Evolutionary conservation across 2,797 vertebrate genomes (phyloP).

Genomic region (Lepus townsendii): DNA sequence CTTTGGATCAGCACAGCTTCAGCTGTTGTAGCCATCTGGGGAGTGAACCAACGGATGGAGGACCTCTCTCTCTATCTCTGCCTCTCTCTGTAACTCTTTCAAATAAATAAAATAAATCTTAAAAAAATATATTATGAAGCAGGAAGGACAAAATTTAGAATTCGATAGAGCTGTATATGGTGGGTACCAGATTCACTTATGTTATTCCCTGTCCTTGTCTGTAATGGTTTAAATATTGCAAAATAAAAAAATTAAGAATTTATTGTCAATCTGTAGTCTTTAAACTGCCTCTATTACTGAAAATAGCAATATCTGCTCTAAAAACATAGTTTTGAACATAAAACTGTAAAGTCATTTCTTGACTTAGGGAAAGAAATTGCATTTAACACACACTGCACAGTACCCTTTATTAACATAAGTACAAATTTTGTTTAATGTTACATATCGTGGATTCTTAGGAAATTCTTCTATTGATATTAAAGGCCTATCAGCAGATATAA

Average conservation of each 20-base stretch:
- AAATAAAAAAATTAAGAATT: neutral
- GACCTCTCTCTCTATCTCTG: too few relatives aligned
- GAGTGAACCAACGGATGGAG: too few relatives aligned
- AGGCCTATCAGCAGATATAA: neutral
- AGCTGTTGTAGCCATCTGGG: too few relatives aligned
- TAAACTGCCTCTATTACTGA: neutral
- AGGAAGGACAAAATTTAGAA: neutral
- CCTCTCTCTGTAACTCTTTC: too few relatives aligned
- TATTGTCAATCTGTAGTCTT: neutral
- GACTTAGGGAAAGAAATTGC: neutral
- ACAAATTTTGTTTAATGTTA: neutral
- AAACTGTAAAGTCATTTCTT: neutral
- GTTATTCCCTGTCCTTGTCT: neutral
- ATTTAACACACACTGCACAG: neutral
- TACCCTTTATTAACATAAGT: neutral
- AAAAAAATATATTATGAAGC: neutral
- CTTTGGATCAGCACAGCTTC: too few relatives aligned
- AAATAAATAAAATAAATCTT: too few relatives aligned
- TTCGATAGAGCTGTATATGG: neutral
- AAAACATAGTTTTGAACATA: neutral
- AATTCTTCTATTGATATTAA: conserved; percentile 35
- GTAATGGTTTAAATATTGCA: neutral
- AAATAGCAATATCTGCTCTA: neutral
- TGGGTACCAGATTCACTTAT: neutral
- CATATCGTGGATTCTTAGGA: neutral